Evolutionary conservation across 2,797 vertebrate genomes (phyloP).

Genomic region (Bufotes viridis): DNA sequence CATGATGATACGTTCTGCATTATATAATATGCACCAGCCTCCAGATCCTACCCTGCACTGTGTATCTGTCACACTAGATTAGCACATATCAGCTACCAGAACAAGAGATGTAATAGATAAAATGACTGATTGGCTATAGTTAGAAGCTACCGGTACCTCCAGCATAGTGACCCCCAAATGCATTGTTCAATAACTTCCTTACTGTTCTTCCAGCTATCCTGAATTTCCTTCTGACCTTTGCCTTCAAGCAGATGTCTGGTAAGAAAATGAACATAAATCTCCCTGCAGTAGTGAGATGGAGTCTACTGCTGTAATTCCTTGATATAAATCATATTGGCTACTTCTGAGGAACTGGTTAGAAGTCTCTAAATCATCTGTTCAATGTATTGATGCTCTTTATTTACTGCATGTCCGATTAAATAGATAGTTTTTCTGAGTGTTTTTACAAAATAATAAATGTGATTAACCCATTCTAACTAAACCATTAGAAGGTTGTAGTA

Average conservation of each 20-base stretch:
- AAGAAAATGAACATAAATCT: conserved; percentile 24
- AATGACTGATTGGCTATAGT: not conserved
- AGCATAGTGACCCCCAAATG: not conserved
- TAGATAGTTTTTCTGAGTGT: not conserved
- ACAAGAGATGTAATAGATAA: not conserved
- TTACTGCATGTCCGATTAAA: not conserved
- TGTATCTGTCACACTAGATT: not conserved
- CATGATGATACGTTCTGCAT: not conserved
- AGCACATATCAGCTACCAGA: not conserved
- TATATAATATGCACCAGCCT: not conserved
- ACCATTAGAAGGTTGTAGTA: not conserved
- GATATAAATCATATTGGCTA: conserved; percentile 24
- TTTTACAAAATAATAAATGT: not conserved
- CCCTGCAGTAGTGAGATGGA: not conserved
- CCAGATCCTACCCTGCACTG: not conserved
- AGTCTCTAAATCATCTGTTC: not conserved
- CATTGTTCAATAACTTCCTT: conserved; percentile 1
- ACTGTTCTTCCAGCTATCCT: not conserved
- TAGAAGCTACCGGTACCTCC: not conserved
- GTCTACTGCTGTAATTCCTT: not conserved
- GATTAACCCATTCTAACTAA: not conserved
- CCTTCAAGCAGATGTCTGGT: not conserved
- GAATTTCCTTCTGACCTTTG: not conserved
- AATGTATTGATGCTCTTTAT: not conserved
- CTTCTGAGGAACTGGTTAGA: not conserved